These are phyloP conservation scores for Latrodectus elegans DNA, from an alignment of 2,888 invertebrate genomes.

Conservation along the genomic window DNA sequence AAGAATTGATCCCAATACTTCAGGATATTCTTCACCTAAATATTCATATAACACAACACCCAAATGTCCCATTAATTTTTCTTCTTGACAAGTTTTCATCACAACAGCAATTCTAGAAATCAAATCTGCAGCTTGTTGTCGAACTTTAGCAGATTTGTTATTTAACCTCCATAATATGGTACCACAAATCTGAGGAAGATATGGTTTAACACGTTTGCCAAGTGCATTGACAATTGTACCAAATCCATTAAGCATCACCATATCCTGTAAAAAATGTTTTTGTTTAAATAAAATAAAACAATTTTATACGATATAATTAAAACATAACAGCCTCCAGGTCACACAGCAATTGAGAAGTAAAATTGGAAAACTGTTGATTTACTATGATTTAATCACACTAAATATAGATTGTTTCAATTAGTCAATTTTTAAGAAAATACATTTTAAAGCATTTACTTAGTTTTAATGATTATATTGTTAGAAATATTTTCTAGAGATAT, in stretches of 20 bases:
- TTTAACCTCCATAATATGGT: constrained; percentile 99
- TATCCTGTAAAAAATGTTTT: constrained; percentile 81
- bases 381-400: too few relatives aligned
- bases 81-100: constrained; percentile 99
- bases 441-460: neutral
- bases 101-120: constrained; percentile 98
- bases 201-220: constrained; percentile 97
- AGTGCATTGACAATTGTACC: constrained; percentile 98
- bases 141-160: constrained; percentile 98
- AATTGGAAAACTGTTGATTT: too few relatives aligned
- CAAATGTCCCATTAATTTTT: constrained; percentile 99
- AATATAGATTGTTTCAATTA: too few relatives aligned
- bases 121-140: constrained; percentile 99
- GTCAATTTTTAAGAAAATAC: too few relatives aligned
- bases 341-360: too few relatives aligned
- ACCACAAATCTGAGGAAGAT: constrained; percentile 99
- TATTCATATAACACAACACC: constrained; percentile 99
- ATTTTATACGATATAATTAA: too few relatives aligned
- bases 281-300: too few relatives aligned
- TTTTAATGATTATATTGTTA: neutral
- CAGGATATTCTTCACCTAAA: constrained; percentile 99
- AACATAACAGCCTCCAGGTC: too few relatives aligned
- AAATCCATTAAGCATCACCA: constrained; percentile 99
- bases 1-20: constrained; percentile 97
- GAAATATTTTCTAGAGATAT: neutral